Percentiles rank a stretch among this genome's conserved stretches.
Conservation (phyloP, 2,113 vertebrate genomes). For the Bothrops jararaca region DNA sequence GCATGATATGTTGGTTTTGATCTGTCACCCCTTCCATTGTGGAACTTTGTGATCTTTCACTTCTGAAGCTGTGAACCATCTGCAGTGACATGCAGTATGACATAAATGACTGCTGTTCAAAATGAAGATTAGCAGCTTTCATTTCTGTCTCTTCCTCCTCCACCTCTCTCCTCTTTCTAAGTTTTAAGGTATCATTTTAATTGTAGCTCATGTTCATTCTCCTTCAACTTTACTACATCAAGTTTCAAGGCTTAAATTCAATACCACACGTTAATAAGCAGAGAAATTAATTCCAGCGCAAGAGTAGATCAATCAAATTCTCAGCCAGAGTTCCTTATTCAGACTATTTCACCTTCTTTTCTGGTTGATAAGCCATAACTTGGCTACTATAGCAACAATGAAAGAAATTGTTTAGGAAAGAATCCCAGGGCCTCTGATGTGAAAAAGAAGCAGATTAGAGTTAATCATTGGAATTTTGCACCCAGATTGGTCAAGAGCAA, state of each 20-base stretch:
- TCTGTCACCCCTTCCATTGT: neutral
- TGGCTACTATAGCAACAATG: constrained; percentile 25
- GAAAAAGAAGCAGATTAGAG: constrained; percentile 19
- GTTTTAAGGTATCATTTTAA: constrained; percentile 36
- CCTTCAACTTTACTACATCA: constrained; percentile 48
- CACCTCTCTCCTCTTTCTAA: neutral
- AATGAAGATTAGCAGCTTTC: neutral
- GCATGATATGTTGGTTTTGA: neutral
- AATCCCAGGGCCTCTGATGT: neutral
- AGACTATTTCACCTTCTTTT: neutral
- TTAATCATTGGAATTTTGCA: neutral
- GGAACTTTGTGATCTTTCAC: neutral
- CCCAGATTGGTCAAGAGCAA: neutral
- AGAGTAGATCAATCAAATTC: constrained; percentile 55
- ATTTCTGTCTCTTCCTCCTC: neutral
- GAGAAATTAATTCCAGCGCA: constrained; percentile 47
- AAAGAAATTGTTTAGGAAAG: constrained; percentile 24
- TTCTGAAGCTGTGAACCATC: neutral
- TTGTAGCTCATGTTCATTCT: constrained; percentile 22
- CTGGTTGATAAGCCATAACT: constrained; percentile 40
- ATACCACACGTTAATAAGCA: constrained; percentile 52
- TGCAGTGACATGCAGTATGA: neutral
- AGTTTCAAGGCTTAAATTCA: constrained; percentile 41
- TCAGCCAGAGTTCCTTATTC: constrained; percentile 29
- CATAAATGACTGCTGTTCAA: neutral